A percentile compares a stretch with the other conserved stretches of the same genome.
Conservation (phyloP, 2,888 invertebrate species). For the Idaea biselata region DNA sequence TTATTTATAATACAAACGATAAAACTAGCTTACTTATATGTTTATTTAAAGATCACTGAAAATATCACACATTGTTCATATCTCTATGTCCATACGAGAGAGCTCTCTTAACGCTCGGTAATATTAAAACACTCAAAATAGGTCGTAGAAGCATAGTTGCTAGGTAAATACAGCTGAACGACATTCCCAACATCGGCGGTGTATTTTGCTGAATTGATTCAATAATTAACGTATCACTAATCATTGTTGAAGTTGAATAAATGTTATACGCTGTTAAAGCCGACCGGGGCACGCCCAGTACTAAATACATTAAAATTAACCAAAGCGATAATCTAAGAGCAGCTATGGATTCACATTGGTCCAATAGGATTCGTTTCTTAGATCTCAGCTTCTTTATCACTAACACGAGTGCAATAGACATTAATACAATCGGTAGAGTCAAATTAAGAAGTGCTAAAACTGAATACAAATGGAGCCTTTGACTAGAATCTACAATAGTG, state of each 20-base stretch:
- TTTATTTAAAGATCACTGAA: not conserved
- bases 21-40: too few relatives aligned
- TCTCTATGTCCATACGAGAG: constrained; percentile 47
- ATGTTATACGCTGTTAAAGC: constrained; percentile 51
- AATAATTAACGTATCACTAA: constrained; percentile 39
- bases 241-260: constrained; percentile 44
- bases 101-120: constrained; percentile 48
- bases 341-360: constrained; percentile 48
- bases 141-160: constrained; percentile 45
- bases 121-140: constrained; percentile 39
- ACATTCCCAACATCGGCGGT: constrained; percentile 45
- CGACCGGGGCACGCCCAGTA: constrained; percentile 63
- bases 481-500: constrained; percentile 74
- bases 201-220: constrained; percentile 39
- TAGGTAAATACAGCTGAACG: constrained; percentile 51
- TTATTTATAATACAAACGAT: too few relatives aligned
- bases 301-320: constrained; percentile 54
- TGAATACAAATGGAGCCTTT: constrained; percentile 65
- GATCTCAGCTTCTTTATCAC: constrained; percentile 56
- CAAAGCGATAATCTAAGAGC: constrained; percentile 64
- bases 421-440: constrained; percentile 59
- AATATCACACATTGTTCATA: constrained; percentile 37
- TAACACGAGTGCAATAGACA: constrained; percentile 48
- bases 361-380: constrained; percentile 41
- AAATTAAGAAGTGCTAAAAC: constrained; percentile 66